Conservation (phyloP, 2,113 vertebrate genomes). For the Podiceps cristatus region DNA sequence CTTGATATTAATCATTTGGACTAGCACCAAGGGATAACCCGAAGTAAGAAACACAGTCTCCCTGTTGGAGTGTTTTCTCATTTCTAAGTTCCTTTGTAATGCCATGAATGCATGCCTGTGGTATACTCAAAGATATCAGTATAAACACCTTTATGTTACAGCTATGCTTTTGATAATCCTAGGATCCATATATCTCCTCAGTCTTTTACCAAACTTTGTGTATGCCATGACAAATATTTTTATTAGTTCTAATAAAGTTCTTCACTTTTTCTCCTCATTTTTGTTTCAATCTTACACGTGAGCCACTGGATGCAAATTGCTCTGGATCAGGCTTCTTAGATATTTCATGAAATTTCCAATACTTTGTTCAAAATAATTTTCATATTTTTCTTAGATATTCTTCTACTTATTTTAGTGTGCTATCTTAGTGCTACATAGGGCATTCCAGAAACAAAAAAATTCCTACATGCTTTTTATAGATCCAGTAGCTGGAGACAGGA, state of each 20-base stretch:
- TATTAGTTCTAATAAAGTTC: neutral
- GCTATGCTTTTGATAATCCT: neutral
- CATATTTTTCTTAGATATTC: neutral
- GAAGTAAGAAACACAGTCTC: neutral
- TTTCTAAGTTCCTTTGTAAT: neutral
- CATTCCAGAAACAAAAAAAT: neutral
- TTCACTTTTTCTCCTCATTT: neutral
- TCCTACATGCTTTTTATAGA: neutral
- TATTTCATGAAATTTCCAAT: neutral
- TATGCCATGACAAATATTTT: neutral
- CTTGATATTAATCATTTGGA: slow-evolving; percentile 60
- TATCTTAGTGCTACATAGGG: neutral
- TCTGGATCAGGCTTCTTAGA: neutral
- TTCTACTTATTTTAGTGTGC: neutral
- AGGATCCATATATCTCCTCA: fast-evolving
- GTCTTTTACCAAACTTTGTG: neutral
- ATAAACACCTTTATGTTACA: neutral
- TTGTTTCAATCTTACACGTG: neutral
- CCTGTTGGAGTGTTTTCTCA: neutral
- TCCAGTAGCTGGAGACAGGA: neutral
- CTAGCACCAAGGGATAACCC: slow-evolving; percentile 55
- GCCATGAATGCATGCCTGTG: neutral
- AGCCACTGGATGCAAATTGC: neutral
- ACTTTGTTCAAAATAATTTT: neutral
- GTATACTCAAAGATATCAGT: neutral